Conservation (phyloP, 2,113 vertebrate species). For the Cyphomyrus discorhynchus region DNA sequence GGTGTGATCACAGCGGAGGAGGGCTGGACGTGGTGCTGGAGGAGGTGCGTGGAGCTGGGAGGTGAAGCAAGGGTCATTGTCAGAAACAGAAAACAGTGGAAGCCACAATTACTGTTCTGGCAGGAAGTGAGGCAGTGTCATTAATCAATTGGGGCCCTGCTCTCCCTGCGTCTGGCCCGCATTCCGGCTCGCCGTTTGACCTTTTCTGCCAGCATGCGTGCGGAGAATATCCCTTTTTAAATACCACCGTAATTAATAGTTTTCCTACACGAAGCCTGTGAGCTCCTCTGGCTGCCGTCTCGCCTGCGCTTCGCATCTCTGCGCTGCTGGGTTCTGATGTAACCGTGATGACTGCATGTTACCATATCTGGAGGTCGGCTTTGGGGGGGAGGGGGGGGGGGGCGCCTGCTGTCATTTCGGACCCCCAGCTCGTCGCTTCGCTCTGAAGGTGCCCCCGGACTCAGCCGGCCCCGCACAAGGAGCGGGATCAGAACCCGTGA, state of each 20-base stretch:
- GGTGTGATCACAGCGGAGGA: background rate
- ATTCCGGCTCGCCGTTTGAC: background rate
- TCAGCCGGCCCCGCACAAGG: background rate
- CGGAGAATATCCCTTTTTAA: slow-evolving; percentile 1
- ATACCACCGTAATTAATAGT: background rate
- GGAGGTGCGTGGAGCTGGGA: background rate
- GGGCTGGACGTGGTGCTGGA: background rate
- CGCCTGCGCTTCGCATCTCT: background rate
- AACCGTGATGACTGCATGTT: background rate
- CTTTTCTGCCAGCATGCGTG: background rate
- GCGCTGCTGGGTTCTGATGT: background rate
- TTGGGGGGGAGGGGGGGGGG: background rate
- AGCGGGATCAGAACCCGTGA: background rate
- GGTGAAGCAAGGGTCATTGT: background rate
- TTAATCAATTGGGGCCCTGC: background rate
- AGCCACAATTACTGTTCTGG: slow-evolving; percentile 14
- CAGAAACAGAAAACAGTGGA: background rate
- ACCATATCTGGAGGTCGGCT: background rate
- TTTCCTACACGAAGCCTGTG: background rate
- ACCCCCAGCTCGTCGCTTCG: background rate
- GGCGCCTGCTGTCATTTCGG: background rate
- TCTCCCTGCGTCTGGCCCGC: background rate
- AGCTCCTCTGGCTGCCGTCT: background rate
- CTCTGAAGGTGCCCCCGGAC: background rate
- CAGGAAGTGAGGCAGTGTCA: slow-evolving; percentile 7